Evolutionary conservation across 2,888 invertebrate species (phyloP).

Genomic region (Corbicula japonica): DNA sequence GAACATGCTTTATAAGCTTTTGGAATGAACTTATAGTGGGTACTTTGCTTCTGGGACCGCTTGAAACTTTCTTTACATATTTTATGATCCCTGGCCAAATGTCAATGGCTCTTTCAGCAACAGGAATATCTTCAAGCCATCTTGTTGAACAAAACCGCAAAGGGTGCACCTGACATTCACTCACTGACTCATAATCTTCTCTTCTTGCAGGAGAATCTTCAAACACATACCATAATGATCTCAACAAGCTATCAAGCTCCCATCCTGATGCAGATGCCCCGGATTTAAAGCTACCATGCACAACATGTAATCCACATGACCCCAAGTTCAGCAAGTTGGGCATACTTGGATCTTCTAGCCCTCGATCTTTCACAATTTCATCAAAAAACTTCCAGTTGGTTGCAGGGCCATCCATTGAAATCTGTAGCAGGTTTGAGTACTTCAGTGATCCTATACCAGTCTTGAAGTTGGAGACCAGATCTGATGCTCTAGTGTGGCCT

Average conservation of each 20-base stretch:
- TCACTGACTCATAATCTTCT: slow-evolving; percentile 64
- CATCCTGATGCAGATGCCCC: slow-evolving; percentile 45
- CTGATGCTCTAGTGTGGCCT: slow-evolving; percentile 43
- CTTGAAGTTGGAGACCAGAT: slow-evolving; percentile 36
- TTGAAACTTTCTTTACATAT: slow-evolving; percentile 30
- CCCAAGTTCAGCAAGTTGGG: slow-evolving; percentile 52
- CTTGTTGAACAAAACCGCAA: slow-evolving; percentile 66
- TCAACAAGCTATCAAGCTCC: slow-evolving; percentile 69
- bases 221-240: slow-evolving; percentile 74
- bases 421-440: slow-evolving; percentile 31
- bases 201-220: slow-evolving; percentile 77
- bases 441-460: slow-evolving; percentile 14
- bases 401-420: slow-evolving; percentile 53
- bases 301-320: slow-evolving; percentile 64
- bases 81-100: slow-evolving; percentile 38
- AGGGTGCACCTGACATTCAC: slow-evolving; percentile 66
- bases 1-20: slow-evolving; percentile 14
- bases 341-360: slow-evolving; percentile 30
- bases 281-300: slow-evolving; percentile 63
- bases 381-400: slow-evolving; percentile 55
- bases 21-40: slow-evolving; percentile 25
- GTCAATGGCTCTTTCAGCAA: slow-evolving; percentile 41
- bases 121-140: slow-evolving; percentile 57
- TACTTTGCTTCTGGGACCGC: slow-evolving; percentile 31
- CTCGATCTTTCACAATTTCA: slow-evolving; percentile 25